Percentiles rank a stretch among this genome's conserved stretches.
These are phyloP conservation scores for Hemichromis elongatus DNA, from an alignment of 2,113 vertebrate genomes.

Conservation along the genomic window DNA sequence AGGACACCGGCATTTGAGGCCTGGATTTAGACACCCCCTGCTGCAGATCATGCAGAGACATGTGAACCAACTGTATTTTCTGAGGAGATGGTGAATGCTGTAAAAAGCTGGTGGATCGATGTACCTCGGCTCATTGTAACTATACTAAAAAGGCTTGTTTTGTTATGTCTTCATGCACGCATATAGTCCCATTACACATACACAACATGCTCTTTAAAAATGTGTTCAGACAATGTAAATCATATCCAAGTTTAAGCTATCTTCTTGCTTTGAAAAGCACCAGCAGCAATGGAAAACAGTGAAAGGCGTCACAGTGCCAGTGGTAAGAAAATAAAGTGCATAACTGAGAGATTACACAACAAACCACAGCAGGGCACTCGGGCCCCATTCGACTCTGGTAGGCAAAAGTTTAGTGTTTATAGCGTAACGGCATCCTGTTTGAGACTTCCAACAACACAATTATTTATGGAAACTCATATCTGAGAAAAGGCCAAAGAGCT, in stretches of 20 bases:
- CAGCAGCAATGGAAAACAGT: constrained; percentile 61
- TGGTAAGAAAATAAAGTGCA: constrained; percentile 81
- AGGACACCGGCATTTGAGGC: no score
- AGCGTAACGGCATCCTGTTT: constrained; percentile 73
- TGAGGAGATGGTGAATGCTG: background rate
- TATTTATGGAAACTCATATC: constrained; percentile 57
- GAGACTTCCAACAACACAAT: constrained; percentile 49
- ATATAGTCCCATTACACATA: background rate
- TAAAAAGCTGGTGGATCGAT: background rate
- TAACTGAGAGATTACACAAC: constrained; percentile 82
- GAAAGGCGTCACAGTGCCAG: constrained; percentile 57
- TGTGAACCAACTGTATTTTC: background rate
- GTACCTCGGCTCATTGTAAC: background rate
- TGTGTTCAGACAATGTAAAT: background rate
- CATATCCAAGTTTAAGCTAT: background rate
- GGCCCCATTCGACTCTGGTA: constrained; percentile 83
- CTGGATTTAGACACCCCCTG: no score
- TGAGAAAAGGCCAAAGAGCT: background rate
- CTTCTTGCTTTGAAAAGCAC: constrained; percentile 17
- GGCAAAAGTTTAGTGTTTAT: constrained; percentile 82
- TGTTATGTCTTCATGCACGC: background rate
- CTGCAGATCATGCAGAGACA: background rate
- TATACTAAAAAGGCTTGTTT: background rate
- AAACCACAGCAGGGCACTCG: constrained; percentile 84
- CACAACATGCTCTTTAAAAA: background rate